Evolutionary conservation across 2,888 invertebrate species (phyloP), one percentile per base, ranked within the genome.

Genomic region (Lasioglossum malachurum): DNA sequence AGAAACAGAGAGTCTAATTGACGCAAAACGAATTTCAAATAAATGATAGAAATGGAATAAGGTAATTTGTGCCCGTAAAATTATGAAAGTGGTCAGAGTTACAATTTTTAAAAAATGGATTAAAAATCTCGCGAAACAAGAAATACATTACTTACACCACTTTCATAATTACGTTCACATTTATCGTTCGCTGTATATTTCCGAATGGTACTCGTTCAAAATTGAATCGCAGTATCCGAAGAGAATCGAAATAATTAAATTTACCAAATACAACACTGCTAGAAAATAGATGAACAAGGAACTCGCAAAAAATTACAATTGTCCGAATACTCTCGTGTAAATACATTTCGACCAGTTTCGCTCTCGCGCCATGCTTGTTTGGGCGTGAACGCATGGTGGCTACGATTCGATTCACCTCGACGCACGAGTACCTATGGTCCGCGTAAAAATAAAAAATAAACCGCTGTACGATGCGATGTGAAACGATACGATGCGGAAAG

Each of bases 311-410:
- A 31, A 31, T 64, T 8, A 7, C 31, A 31, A 64, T 19, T 19
- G 64, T 8, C 3, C 19, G 31, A 19, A 64, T 19, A 69, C 38
- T 38, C 4, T 4, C 7, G 27, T 4, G 53, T 53, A 41, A 31
- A 23, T 31, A 19, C 75, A 83, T 75, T 78, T 73, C 73, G 35
- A n/a, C 16, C 80, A 77, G 75, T 74, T 71, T 75, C 81, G 49
- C 78, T 79, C 86, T 86, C 89, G 91, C 93, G 93, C 92, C 93
- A 93, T 93, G 92, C 92, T 93, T 91, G 92, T 93, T 92, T 93
- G 93, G 93, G 93, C 93, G 93, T 92, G 91, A 91, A 92, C 90
- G 89, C 87, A 73, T 75, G 82, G 80, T 80, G 80, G 53, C 76
- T 64, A 44, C 64, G 76, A 81, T 83, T 83, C 74, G 81, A 84